Evolutionary conservation across 2,888 invertebrate genomes (phyloP).

Genomic region (Graphium colonna): DNA sequence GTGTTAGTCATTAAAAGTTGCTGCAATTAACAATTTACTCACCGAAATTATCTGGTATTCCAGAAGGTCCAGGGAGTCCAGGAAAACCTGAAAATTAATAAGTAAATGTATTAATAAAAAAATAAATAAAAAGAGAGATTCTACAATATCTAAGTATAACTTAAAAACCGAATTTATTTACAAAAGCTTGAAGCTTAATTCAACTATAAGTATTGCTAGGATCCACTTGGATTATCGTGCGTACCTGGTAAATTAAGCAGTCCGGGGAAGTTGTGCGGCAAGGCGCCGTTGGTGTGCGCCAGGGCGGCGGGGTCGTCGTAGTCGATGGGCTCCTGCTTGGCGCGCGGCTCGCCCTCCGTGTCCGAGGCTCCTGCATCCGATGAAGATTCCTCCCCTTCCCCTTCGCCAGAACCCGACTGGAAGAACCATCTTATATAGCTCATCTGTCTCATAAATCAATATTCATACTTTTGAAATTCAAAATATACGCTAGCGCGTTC

Average conservation of each 20-base stretch:
- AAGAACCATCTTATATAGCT: too few species aligned
- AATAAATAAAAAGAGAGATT: too few species aligned
- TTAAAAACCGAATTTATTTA: too few species aligned
- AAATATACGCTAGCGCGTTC: too few species aligned
- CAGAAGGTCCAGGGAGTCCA: conserved; percentile 90
- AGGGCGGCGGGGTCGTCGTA: conserved; percentile 84
- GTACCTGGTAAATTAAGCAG: conserved; percentile 90
- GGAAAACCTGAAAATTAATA: conserved; percentile 81
- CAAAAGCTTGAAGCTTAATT: too few species aligned
- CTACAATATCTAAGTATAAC: too few species aligned
- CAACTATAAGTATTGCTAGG: too few species aligned
- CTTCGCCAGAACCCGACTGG: conserved; percentile 29
- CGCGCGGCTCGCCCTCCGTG: conserved; percentile 81
- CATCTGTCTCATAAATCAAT: too few species aligned
- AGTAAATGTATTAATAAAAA: too few species aligned
- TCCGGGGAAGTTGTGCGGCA: conserved; percentile 88
- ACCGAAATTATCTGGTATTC: conserved; percentile 93
- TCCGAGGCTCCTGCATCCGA: conserved; percentile 90
- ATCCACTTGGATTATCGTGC: too few species aligned
- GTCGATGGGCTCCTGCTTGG: conserved; percentile 88
- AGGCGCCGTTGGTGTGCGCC: conserved; percentile 82
- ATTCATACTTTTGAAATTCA: too few species aligned
- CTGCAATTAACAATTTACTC: conserved; percentile 64
- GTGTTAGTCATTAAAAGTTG: conserved; percentile 35
- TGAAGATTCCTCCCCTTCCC: conserved; percentile 90